phyloP scores from a whole-genome alignment of 2,113 vertebrate genomes.

The Elgaria multicarinata region DNA sequence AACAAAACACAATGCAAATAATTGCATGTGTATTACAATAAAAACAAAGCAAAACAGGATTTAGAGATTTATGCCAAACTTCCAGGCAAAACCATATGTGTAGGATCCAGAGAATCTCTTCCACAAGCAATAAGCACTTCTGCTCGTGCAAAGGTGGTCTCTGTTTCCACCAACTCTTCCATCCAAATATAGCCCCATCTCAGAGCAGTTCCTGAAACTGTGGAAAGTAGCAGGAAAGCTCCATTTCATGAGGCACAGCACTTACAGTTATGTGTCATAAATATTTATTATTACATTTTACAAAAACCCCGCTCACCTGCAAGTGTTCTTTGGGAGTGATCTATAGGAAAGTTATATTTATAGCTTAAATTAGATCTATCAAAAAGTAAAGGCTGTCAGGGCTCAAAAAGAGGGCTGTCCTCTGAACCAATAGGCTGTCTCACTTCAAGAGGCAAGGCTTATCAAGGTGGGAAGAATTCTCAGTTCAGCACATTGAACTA shows the following conservation, averaged over 20 bases:
- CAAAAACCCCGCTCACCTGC: neutral
- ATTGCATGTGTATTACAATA: neutral
- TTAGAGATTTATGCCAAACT: neutral
- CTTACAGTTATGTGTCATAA: neutral
- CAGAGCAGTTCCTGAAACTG: neutral
- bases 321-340: neutral
- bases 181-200: neutral
- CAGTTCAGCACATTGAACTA: neutral
- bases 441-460: neutral
- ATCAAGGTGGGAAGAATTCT: neutral
- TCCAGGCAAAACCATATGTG: neutral
- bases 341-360: neutral
- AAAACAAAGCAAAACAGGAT: neutral
- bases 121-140: neutral
- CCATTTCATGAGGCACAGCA: neutral
- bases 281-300: neutral
- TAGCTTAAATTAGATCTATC: neutral
- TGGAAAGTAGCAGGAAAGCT: neutral
- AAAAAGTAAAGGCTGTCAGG: neutral
- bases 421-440: neutral
- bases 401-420: neutral
- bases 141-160: neutral
- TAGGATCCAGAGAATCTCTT: neutral
- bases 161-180: neutral
- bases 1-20: neutral